Base-by-base conservation (phyloP, 2,888 invertebrate genomes). In the Adineta ricciae region DNA sequence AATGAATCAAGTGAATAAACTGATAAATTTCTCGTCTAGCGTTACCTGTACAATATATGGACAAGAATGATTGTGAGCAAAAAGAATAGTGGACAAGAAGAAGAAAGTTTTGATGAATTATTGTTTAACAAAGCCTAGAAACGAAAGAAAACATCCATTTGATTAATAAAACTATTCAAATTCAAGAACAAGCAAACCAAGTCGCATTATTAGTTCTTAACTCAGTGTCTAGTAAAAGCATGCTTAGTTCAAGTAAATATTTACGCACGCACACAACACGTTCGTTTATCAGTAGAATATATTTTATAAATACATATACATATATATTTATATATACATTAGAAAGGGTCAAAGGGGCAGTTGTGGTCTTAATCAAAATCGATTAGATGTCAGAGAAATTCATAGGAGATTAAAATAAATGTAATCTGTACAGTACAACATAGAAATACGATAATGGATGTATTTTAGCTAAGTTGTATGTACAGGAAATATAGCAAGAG, bases 51-150 rank as follows among this genome's bases (percentile, higher is more conserved):
- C 64, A 64, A 64, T 32, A 64, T 64, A 16, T 64, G 64, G 64
- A 64, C 64, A 64, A 64, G 32, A 64, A 32, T 64, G 64, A 32
- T 64, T 64, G 64, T 64, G 64, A 64, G 64, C 64, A 64, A 64
- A 64, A 64, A 16, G 27, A 64, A 32, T 64, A 64, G 32, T 64
- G 64, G 64, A 64, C 64, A 64, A 32, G 64, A 64, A 32, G 64
- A 64, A 50, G 50, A 50, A 36, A 16, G 27, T 64, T 64, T 64
- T 64, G 64, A 64, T 64, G 64, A 64, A 32, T 16, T 64, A 19
- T 32, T 64, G 16, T 19, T 64, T 64, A 64, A 19, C 64, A 64
- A 19, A 64, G 64, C 32, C 64, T 64, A 19, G 19, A 64, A 5
- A 64, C 27, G 32, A 64, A 32, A 4, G 32, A 32, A 64, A 14